phyloP scores from a whole-genome alignment of 2,113 vertebrate species.

The Cygnus buccinator region DNA sequence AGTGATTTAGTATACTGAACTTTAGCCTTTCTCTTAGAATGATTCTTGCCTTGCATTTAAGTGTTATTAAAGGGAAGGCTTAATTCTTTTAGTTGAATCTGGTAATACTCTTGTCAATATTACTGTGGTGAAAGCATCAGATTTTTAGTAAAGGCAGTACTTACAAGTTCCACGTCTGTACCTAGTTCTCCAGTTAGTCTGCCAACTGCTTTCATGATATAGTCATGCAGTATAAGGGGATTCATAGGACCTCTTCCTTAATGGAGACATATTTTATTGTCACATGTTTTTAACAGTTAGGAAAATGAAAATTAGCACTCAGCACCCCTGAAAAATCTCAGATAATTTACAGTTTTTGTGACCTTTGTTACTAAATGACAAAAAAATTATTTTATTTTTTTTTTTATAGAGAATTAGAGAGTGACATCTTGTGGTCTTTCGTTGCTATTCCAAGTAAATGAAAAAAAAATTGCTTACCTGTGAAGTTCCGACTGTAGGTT shows the following conservation, averaged over 20 bases:
- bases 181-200: conserved; percentile 65
- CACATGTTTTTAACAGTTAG: conserved; percentile 9
- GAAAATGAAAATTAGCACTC: background rate
- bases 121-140: background rate
- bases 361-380: background rate
- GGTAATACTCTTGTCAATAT: background rate
- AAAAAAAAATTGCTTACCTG: conserved; percentile 71
- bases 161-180: conserved; percentile 75
- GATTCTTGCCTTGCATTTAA: background rate
- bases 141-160: conserved; percentile 10
- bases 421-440: background rate
- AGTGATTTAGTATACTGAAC: background rate
- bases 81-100: background rate
- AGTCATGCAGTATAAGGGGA: conserved; percentile 77
- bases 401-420: background rate
- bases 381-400: background rate
- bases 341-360: background rate
- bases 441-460: background rate
- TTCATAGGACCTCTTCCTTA: conserved; percentile 78
- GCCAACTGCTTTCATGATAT: conserved; percentile 70
- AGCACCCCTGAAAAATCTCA: background rate
- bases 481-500: conserved; percentile 78
- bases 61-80: background rate
- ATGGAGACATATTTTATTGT: conserved; percentile 40
- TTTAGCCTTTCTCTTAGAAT: background rate